Base-by-base conservation (phyloP, 1,140 invertebrate species). In the Lepidotrigona ventralis region DNA sequence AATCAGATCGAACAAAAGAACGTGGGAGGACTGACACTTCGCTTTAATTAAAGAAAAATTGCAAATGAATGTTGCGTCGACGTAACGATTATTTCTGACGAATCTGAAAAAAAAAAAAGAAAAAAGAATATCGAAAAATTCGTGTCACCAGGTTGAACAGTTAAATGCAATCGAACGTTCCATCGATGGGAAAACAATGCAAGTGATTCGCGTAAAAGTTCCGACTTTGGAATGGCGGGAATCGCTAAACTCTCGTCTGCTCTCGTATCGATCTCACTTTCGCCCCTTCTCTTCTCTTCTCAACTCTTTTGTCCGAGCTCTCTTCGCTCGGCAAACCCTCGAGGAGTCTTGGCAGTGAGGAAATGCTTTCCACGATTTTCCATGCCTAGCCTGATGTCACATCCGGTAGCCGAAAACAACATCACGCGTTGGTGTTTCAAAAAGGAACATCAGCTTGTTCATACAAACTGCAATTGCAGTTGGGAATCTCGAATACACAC, bases 211-310 rank as follows among this genome's bases (percentile, higher is more conserved):
- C 69, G 66, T 68, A 66, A 72, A 53, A 54, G 69, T 84, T 75
- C 72, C 63, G 78, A 72, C 53, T 46, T 46, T 46, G 82, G 81
- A 82, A 85, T 81, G 72, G 83, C 87, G 83, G 83, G 85, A 90
- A 90, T 86, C 58, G 82, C 72, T 56, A 80, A 83, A 74, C 80
- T 82, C 79, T 86, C 82, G 64, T 88, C 87, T 81, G 73, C 58
- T 81, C 74, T 63, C 79, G 75, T 89, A 89, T 89, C 88, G 88
- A 89, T 89, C 88, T 85, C 76, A 73, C 66, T 82, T 84, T 66
- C 79, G 29, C 76, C 87, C 85, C 87, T 86, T 58, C 82, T 46
- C 75, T 79, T 79, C 74, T 75, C 78, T 70, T 53, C 74, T 33
- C 83, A 58, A 9, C 64, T 63, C 75, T 87, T 86, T 84, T 76